Base-by-base conservation (phyloP, 2,113 vertebrate genomes). In the Ptilorrhoa leucosticta region DNA sequence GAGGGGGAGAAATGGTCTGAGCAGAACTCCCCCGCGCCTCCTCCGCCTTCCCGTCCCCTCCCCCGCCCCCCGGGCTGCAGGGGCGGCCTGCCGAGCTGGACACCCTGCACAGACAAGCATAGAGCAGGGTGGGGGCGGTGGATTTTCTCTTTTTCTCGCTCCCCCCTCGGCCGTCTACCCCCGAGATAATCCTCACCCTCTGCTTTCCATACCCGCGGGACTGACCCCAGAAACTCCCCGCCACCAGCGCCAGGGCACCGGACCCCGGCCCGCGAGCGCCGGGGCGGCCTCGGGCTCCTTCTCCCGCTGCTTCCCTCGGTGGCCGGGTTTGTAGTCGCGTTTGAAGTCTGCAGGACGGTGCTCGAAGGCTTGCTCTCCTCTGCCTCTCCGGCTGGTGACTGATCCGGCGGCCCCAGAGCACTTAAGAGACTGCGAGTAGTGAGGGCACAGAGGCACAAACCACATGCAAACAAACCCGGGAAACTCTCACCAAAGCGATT, bases 381-480 rank as follows among this genome's bases (percentile, higher is more conserved):
- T 30, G 39, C 40, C 65, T 35, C 61, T 53, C 72, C 53, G 56
- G 72, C 70, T 18, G 61, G 58, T 5, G 26, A 26, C 5, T 31
- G 54, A 64, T 30, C 40, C 48, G 45, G 78, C 39, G 26, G 81
- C 39, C 91, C 24, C 68, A 26, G 78, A 66, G 84, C 63, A n/a
- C 61, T 81, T 91, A 54, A 69, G 65, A 89, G 71, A 28, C 66
- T 45, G 81, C 15, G 54, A 87, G 93, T 1, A 51, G 31, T 21
- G 80, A 75, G 94, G 76, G 93, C 82, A 47, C 68, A 9, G 68
- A 90, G 83, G 64, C 87, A 76, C 83, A 88, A 94, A 96, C 92
- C 91, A 94, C 93, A 95, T 75, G 53, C 90, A 95, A 91, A 93
- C 83, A 93, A 88, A 86, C 54, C 53, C n/a, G 60, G 75, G 72